Base-by-base conservation (phyloP, 2,797 vertebrate genomes). In the Denticeps clupeoides region DNA sequence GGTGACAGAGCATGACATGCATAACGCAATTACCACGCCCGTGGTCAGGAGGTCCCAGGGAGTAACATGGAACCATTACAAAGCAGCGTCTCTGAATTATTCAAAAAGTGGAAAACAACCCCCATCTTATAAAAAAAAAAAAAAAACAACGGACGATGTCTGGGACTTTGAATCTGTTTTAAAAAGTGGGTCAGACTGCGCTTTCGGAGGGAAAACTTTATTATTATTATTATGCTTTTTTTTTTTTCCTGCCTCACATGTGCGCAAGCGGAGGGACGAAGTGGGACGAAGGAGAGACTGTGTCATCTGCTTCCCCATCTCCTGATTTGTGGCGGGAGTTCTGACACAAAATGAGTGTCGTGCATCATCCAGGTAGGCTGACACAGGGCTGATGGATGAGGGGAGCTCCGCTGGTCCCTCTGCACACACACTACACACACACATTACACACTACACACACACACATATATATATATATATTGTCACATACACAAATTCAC, bases 311-410 rank as follows among this genome's bases (percentile, higher is more conserved):
- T 46, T 31, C 64, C 59, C 62, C 56, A 49, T 28, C 44, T 52
- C 58, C 31, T 64, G 73, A 76, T 73, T 72, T 71, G 72, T 55
- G 72, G 62, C 43, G 51, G 37, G 22, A 59, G 64, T 53, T 61
- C 59, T 64, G 70, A 73, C 64, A 62, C 71, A 68, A 71, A 70
- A 58, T 73, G 69, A 67, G 60, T 29, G 51, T 64, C 60, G 56
- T 68, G 65, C 69, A 72, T 78, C 73, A 70, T 41, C 15, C 29
- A 8, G 40, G 54, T 59, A 7, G 58, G 23, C 45, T 9, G 67
- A 52, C 41, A 19, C 9, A 51, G 65, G 45, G 63, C 40, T 75
- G 77, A 76, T 45, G 40, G 64, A 77, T 73, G 68, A 58, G 73
- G 64, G 66, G 66, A 31, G 47, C 12, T 25, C 51, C 60, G 54